Evolutionary conservation across 1,140 invertebrate species (phyloP), one percentile per base, ranked within the genome.

Genomic region (Drosophila busckii): DNA sequence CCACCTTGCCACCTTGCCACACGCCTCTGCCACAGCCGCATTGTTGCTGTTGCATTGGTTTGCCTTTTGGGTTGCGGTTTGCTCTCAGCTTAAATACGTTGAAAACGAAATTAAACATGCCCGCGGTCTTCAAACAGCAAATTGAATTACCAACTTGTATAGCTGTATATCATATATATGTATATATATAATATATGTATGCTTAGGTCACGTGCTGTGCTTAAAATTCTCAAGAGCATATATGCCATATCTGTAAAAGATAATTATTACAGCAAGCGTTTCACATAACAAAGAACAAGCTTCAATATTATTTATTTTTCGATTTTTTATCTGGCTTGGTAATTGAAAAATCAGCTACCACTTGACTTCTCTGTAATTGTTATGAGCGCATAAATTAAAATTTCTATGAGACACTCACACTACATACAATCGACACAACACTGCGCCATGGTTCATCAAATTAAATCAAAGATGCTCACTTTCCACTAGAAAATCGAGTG

Each of bases 31-130:
- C n/a, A n/a, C n/a, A n/a, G n/a, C n/a, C n/a, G 48, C 31, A 49
- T 52, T 34, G 59, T 58, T 44, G 38, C 8, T 20, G 28, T 45
- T 22, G 42, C 41, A 31, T 42, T 38, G 41, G 9, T 22, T 26
- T 20, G 4, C n/a, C n/a, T 16, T 58, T 20, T 25, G 34, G 15
- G 23, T 45, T 20, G 20, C 12, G 52, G 16, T 55, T 56, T 54
- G 75, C 59, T 66, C 69, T 82, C 53, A 70, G 68, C 66, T 78
- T 78, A 82, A 80, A 82, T 80, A 69, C 75, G 54, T 62, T 82
- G 62, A 37, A 82, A 82, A 80, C 70, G 67, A 82, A 80, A 80
- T 80, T 82, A 82, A 80, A 80, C 59, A 80, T 69, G 73, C 73
- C 73, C 69, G 75, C 59, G 73, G 75, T 58, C 37, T 12, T 34